Base-by-base conservation (phyloP, 2,888 invertebrate species). In the Onchidella celtica region DNA sequence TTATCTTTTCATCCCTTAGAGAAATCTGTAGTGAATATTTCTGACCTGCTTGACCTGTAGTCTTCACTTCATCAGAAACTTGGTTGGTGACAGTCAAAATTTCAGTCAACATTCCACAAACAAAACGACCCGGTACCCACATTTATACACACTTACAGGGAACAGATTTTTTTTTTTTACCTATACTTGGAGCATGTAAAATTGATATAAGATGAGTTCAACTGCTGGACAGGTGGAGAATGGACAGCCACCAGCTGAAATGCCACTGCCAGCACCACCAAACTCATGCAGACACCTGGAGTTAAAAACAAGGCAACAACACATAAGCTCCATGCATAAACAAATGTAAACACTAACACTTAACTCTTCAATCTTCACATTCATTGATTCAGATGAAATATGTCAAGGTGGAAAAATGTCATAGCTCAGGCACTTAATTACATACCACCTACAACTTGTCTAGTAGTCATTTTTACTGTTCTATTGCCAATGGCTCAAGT, bases 251-350 rank as follows among this genome's bases (percentile, higher is more conserved):
- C 90, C 79, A 94, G 74, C 84, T 93, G 92, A 87, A 94, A 94
- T n/a, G 94, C 93, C 63, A 93, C 85, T 29, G 93, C 94, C 66
- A 94, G 87, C 34, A 93, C 82, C 0, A 90, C 85, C 79, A 94
- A 88, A 75, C 93, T 92, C 1, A 92, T n/a, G 27, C 91, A 87
- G 17, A 94, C 93, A 81, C 93, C 93, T 91, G 86, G 0, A 87
- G 86, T n/a, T n/a, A n/a, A n/a, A n/a, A n/a, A n/a, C n/a, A n/a
- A 40, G 55, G 63, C 14, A 27, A 63, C n/a, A 9, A 9, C n/a
- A 9, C 17, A 11, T 47, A 47, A 11, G 47, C 47, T 17, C 9
- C 47, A 9, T 47, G 17, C 47, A 47, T 9, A 47, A 47, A 47
- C 17, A 47, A 47, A 11, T 17, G 9, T 47, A 17, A 3, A 59